phyloP scores from a whole-genome alignment of 1,140 invertebrate genomes.

The Galleria mellonella region DNA sequence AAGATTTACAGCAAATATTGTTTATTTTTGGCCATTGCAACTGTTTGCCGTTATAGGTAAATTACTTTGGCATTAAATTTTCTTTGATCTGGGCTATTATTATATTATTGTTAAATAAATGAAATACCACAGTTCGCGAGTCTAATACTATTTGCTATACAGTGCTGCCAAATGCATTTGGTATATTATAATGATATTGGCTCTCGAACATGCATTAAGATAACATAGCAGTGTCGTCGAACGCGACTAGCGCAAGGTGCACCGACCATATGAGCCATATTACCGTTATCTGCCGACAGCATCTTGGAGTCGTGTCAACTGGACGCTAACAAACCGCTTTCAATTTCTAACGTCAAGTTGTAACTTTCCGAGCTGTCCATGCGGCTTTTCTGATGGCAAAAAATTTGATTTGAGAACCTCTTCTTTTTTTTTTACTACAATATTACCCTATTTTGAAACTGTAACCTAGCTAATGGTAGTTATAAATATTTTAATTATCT shows the following conservation, averaged over 20 bases:
- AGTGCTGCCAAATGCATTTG: constrained; percentile 25
- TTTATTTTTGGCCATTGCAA: no score
- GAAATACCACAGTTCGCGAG: not conserved
- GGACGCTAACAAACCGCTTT: constrained; percentile 41
- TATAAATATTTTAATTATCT: no score
- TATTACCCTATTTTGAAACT: no score
- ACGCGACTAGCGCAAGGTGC: constrained; percentile 31
- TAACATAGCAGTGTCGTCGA: constrained; percentile 35
- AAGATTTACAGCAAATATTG: no score
- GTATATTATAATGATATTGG: constrained; percentile 10
- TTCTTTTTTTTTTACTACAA: no score
- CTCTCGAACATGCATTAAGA: constrained; percentile 22
- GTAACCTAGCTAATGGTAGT: no score
- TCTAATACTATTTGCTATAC: not conserved
- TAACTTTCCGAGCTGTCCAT: no score
- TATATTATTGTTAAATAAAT: not conserved
- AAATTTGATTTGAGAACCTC: no score
- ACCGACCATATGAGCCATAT: constrained; percentile 39
- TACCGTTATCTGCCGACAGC: constrained; percentile 61
- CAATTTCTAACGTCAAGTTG: constrained; percentile 25
- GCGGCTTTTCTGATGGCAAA: no score
- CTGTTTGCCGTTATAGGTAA: no score
- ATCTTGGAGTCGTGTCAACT: constrained; percentile 62
- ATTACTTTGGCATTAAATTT: no score
- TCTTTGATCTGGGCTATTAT: no score